Conservation (phyloP, 2,113 vertebrate genomes). For the Eira barbara region DNA sequence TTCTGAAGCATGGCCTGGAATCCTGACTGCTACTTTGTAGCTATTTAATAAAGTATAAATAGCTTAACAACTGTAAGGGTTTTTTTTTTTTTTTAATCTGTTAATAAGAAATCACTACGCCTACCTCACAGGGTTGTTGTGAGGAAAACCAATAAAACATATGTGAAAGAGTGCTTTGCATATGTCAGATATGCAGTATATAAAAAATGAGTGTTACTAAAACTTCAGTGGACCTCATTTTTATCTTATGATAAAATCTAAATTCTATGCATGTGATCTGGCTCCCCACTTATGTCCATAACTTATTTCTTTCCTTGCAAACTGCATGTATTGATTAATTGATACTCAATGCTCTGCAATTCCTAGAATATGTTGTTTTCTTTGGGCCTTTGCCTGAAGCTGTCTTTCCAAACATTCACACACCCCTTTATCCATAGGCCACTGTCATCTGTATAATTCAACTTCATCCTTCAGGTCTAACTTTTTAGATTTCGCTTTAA, state of each 20-base stretch:
- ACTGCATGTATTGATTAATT: neutral
- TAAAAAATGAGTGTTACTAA: neutral
- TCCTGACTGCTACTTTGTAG: constrained; percentile 51
- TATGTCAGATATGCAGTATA: neutral
- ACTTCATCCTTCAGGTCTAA: neutral
- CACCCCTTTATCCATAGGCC: neutral
- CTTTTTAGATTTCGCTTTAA: neutral
- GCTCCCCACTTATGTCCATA: neutral
- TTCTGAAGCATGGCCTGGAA: constrained; percentile 45
- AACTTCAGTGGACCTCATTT: neutral
- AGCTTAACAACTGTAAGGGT: constrained; percentile 44
- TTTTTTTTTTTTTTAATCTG: constrained; percentile 8
- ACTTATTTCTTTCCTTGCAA: neutral
- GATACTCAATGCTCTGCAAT: neutral
- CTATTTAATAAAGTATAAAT: constrained; percentile 65
- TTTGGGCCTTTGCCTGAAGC: neutral
- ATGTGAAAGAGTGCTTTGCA: constrained; percentile 42
- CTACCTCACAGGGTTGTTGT: constrained; percentile 81
- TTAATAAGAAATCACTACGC: constrained; percentile 63
- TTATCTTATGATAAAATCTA: neutral
- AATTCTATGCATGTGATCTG: neutral
- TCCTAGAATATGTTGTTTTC: neutral
- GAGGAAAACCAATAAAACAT: constrained; percentile 53
- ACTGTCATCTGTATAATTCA: neutral
- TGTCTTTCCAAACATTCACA: neutral